phyloP scores from a whole-genome alignment of 2,888 invertebrate genomes.

The Phalangium opilio region DNA sequence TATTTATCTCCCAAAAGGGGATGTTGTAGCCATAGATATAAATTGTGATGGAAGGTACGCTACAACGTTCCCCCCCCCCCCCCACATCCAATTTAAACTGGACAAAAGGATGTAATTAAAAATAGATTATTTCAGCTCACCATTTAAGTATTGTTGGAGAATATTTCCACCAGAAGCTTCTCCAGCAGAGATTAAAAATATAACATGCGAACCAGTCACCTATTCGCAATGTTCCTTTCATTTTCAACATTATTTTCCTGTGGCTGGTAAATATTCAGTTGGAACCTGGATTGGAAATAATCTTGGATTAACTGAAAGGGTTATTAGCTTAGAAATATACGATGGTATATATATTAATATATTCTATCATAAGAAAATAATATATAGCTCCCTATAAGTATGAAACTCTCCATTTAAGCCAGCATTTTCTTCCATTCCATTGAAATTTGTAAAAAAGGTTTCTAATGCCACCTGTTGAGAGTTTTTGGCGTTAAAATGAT shows the following conservation, averaged over 20 bases:
- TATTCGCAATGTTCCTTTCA: conserved; percentile 41
- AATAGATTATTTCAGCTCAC: not conserved
- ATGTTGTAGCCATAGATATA: too few species aligned
- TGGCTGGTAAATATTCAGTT: conserved; percentile 55
- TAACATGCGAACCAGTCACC: not conserved
- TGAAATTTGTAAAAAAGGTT: too few species aligned
- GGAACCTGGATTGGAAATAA: conserved; percentile 62
- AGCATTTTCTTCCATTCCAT: too few species aligned
- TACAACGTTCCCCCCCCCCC: too few species aligned
- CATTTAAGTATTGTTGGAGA: not conserved
- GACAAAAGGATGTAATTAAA: too few species aligned
- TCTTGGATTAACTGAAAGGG: conserved; percentile 49
- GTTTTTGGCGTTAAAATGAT: too few species aligned
- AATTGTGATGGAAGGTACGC: too few species aligned
- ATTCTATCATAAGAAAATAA: too few species aligned
- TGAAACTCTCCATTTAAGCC: not conserved
- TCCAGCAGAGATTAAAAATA: not conserved
- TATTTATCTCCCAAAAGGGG: too few species aligned
- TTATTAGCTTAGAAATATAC: conserved; percentile 62
- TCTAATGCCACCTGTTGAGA: too few species aligned
- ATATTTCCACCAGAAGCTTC: not conserved
- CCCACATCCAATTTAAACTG: too few species aligned
- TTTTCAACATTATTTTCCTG: conserved; percentile 50
- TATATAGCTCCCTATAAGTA: too few species aligned
- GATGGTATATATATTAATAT: conserved; percentile 44